Evolutionary conservation across 2,797 vertebrate genomes (phyloP).

Genomic region (Morelia viridis): DNA sequence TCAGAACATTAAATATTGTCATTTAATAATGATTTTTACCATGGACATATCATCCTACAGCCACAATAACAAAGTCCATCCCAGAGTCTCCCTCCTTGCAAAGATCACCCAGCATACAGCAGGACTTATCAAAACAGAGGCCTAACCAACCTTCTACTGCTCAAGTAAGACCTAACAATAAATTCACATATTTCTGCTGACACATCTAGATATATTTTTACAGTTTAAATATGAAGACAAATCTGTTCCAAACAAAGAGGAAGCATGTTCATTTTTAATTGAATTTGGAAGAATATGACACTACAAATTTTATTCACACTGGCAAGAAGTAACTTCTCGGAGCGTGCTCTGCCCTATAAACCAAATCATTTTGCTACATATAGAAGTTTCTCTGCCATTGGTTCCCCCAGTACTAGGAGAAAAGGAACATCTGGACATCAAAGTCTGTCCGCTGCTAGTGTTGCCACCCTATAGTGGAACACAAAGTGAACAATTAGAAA

Average conservation of each 20-base stretch:
- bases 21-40: conserved; percentile 27
- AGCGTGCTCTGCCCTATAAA: background rate
- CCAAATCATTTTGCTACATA: conserved; percentile 21
- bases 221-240: background rate
- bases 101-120: conserved; percentile 60
- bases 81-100: conserved; percentile 67
- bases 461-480: background rate
- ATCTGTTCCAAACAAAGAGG: background rate
- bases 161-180: conserved; percentile 64
- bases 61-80: conserved; percentile 72
- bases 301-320: background rate
- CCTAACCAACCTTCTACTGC: conserved; percentile 64
- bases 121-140: conserved; percentile 67
- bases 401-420: background rate
- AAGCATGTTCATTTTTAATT: conserved; percentile 37
- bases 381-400: conserved; percentile 62
- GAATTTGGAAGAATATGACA: background rate
- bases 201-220: background rate
- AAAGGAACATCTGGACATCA: background rate
- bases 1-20: background rate
- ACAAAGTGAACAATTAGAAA: background rate
- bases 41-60: conserved; percentile 55
- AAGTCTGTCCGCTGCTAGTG: background rate
- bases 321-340: background rate
- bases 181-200: background rate